Evolutionary conservation across 2,113 vertebrate genomes (phyloP).

Genomic region (Trichechus manatus): DNA sequence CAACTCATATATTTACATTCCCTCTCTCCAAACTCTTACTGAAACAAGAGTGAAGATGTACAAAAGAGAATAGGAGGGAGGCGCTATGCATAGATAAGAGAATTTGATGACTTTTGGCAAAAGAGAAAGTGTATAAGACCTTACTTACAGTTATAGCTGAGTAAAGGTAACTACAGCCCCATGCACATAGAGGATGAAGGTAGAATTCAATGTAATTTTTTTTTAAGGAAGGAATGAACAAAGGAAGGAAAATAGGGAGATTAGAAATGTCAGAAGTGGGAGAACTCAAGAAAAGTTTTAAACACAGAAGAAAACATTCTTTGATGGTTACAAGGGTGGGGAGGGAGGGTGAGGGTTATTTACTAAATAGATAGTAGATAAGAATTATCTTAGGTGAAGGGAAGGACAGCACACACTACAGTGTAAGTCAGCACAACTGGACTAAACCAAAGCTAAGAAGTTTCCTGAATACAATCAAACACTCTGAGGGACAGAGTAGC

Average conservation of each 20-base stretch:
- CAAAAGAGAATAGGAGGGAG: neutral
- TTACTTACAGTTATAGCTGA: conserved; percentile 30
- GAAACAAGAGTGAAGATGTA: neutral
- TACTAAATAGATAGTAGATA: no score
- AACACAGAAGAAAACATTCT: no score
- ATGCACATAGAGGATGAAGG: neutral
- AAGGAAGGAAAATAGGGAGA: neutral
- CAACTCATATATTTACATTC: neutral
- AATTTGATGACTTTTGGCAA: conserved; percentile 12
- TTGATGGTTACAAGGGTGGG: no score
- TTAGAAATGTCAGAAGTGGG: neutral
- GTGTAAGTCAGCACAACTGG: no score
- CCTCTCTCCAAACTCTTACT: conserved; percentile 4
- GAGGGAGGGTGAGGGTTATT: no score
- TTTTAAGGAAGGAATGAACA: neutral
- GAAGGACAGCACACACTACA: no score
- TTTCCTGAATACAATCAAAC: no score
- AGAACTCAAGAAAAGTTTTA: no score
- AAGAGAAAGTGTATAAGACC: neutral
- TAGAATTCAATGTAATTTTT: neutral
- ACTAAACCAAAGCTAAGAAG: no score
- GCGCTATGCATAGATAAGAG: neutral
- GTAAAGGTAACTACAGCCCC: neutral
- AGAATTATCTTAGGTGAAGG: no score
- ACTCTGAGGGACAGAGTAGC: no score